Evolutionary conservation across 2,888 invertebrate species (phyloP), one percentile per base, ranked within the genome.

Genomic region (Linnaemya vulpina): DNA sequence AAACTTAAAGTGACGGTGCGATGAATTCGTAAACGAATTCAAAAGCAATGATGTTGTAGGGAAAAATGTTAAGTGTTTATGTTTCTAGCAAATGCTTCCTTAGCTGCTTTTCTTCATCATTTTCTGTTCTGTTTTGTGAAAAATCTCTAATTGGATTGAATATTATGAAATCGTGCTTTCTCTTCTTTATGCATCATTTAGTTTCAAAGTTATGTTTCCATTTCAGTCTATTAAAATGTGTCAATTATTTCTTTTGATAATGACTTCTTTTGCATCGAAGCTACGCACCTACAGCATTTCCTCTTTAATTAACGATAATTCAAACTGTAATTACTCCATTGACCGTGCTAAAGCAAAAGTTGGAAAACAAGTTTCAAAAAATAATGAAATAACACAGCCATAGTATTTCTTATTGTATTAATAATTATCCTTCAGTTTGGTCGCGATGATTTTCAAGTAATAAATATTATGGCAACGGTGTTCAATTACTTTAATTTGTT

Each of bases 21-120:
- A 76, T 77, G 71, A 60, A 35, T 51, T 65, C 58, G 71, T 73
- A 77, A 73, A 73, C 20, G 71, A 83, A 77, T 77, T 73, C 30
- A 68, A 40, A 81, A 67, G 55, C 30, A 15, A 60, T 60, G 46
- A 20, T 51, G 40, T 68, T 77, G 4, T 13, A 40, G 10, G 49
- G 30, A 60, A 51, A 40, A 20, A 65, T 40, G 25, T 40, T 70
- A 51, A 55, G 17, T 30, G 9, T 8, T 58, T 13, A 7, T 38
- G 63, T 25, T 38, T 38, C 20, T 8, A 20, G 22, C 11, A 22
- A 53, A 22, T 3, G 15, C 20, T 53, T 58, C 25, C 53, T 53
- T 43, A 20, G n/a, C 30, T 60, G 46, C 2, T 65, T 10, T 30
- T 40, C n/a, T 77, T 58, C 51, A 51, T 60, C 7, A 40, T 51